Evolutionary conservation across 2,113 vertebrate species (phyloP).

Genomic region (Bujurquina vittata): DNA sequence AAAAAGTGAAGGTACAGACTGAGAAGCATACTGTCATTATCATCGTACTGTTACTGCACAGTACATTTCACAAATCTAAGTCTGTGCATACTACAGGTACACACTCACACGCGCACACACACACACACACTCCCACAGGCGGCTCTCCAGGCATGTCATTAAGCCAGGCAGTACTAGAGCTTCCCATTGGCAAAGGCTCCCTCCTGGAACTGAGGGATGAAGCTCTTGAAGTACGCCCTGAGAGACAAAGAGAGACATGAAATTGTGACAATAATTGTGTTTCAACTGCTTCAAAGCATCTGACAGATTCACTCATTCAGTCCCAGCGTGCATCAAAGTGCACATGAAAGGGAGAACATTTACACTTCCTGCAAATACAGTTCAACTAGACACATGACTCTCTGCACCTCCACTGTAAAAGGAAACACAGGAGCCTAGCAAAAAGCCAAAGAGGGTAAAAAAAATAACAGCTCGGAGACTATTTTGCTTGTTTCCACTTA

Average conservation of each 20-base stretch:
- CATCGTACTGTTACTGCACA: conserved; percentile 3
- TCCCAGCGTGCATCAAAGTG: conserved; percentile 5
- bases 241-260: conserved; percentile 27
- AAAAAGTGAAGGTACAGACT: conserved; percentile 10
- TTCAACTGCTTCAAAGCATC: conserved; percentile 44
- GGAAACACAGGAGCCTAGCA: not conserved
- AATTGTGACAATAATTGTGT: conserved; percentile 42
- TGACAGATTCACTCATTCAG: conserved; percentile 27
- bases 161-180: conserved; percentile 81
- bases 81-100: conserved; percentile 22
- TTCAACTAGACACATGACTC: not conserved
- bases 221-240: conserved; percentile 96
- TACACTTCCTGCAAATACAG: conserved; percentile 16
- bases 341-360: conserved; percentile 42
- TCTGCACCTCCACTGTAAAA: not conserved
- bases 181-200: conserved; percentile 98
- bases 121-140: conserved; percentile 26
- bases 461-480: too few species aligned
- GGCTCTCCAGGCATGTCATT: conserved; percentile 48
- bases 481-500: too few species aligned
- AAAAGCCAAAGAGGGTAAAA: too few species aligned
- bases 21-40: conserved; percentile 21
- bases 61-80: not conserved
- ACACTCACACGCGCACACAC: not conserved
- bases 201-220: conserved; percentile 98